A percentile compares a stretch with the other conserved stretches of the same genome.
These are phyloP conservation scores for Cactoblastis cactorum DNA, from an alignment of 2,888 invertebrate species.

Conservation along the genomic window DNA sequence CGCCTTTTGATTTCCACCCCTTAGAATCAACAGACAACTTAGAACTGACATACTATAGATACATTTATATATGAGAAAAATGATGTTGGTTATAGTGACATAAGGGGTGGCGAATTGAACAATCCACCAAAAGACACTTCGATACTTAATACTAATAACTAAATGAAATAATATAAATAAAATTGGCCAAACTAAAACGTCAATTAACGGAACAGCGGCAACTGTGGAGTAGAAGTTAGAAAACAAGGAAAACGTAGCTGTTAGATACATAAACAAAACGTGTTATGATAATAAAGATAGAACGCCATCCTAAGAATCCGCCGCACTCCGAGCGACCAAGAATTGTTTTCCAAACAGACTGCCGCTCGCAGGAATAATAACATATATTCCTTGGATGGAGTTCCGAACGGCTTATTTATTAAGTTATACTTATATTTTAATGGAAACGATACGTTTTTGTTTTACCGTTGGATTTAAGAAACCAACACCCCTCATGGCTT, in stretches of 20 bases:
- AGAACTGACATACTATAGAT: too few species aligned
- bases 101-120: conserved; percentile 8
- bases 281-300: conserved; percentile 72
- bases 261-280: conserved; percentile 73
- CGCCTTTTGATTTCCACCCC: conserved; percentile 29
- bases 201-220: conserved; percentile 49
- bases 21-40: too few species aligned
- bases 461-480: conserved; percentile 62
- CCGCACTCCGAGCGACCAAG: conserved; percentile 50
- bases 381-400: conserved; percentile 59
- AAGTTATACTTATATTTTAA: conserved; percentile 58
- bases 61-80: background rate
- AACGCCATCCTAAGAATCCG: conserved; percentile 74
- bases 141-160: conserved; percentile 29
- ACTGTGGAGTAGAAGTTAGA: conserved; percentile 49
- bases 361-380: conserved; percentile 65
- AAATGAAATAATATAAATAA: conserved; percentile 22
- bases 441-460: conserved; percentile 77
- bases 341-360: conserved; percentile 75
- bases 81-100: background rate
- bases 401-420: conserved; percentile 54
- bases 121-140: conserved; percentile 29
- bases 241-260: conserved; percentile 63
- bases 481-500: conserved; percentile 79
- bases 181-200: conserved; percentile 33